A percentile compares a stretch with the other conserved stretches of the same genome.
Conservation (phyloP, 92 coral and sea anemone genomes). For the Epizoanthus ramosus region DNA sequence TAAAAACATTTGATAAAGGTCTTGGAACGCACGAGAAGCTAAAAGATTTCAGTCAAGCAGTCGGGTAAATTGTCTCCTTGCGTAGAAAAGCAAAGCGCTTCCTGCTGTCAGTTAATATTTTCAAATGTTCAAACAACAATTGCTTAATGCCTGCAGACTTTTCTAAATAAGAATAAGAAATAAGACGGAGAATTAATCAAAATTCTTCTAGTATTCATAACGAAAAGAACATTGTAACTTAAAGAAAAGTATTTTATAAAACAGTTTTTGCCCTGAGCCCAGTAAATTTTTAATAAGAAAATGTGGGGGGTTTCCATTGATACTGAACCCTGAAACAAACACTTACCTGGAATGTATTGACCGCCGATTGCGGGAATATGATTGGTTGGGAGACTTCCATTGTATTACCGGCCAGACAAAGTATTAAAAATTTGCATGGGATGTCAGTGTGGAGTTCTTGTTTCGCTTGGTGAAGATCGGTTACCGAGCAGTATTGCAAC, state of each 20-base stretch:
- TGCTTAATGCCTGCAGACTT: too few species aligned
- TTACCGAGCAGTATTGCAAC: slow-evolving; percentile 29
- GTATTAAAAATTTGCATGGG: slow-evolving; percentile 40
- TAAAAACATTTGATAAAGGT: too few species aligned
- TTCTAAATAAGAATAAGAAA: too few species aligned
- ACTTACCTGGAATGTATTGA: slow-evolving; percentile 25
- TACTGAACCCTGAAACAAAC: slow-evolving; percentile 12
- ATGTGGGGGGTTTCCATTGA: slow-evolving; percentile 3
- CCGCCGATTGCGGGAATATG: background rate
- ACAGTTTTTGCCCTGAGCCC: background rate
- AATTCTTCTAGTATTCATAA: too few species aligned
- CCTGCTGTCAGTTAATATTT: background rate
- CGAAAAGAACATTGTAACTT: background rate
- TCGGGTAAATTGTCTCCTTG: slow-evolving; percentile 4
- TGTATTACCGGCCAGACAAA: slow-evolving; percentile 30
- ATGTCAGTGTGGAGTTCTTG: slow-evolving; percentile 32
- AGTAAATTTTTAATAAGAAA: too few species aligned
- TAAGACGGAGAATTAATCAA: too few species aligned
- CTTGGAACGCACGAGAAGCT: slow-evolving; percentile 2
- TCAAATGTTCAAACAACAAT: too few species aligned
- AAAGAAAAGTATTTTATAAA: background rate
- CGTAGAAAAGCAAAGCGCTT: background rate
- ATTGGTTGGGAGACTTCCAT: slow-evolving; percentile 20
- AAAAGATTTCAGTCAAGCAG: background rate
- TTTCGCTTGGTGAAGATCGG: slow-evolving; percentile 35